Conservation (phyloP, 2,113 vertebrate species). For the Oryzias curvinotus region DNA sequence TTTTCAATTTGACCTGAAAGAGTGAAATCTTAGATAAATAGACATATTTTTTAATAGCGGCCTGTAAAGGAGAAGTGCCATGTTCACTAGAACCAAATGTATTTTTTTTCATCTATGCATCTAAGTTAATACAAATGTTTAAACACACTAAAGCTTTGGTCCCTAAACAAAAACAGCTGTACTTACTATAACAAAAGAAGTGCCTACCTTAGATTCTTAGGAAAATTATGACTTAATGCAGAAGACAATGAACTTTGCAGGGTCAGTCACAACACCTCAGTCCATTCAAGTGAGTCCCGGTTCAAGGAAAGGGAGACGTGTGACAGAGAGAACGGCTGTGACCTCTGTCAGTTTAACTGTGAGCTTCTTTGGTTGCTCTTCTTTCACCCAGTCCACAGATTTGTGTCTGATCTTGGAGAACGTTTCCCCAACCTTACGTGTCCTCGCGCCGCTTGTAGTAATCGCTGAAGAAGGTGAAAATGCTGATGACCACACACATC, state of each 20-base stretch:
- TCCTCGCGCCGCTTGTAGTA: slow-evolving; percentile 64
- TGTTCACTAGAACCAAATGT: slow-evolving; percentile 28
- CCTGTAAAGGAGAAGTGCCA: slow-evolving; percentile 33
- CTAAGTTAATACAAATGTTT: slow-evolving; percentile 40
- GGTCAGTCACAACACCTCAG: slow-evolving; percentile 33
- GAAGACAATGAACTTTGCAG: slow-evolving; percentile 23
- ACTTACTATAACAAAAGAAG: slow-evolving; percentile 27
- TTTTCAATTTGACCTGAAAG: slow-evolving; percentile 63
- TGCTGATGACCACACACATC: slow-evolving; percentile 71
- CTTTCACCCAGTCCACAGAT: slow-evolving; percentile 58
- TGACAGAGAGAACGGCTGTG: slow-evolving; percentile 5
- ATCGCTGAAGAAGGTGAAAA: slow-evolving; percentile 73
- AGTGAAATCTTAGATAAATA: slow-evolving; percentile 42
- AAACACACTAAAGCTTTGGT: slow-evolving; percentile 59
- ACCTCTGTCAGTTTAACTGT: slow-evolving; percentile 18
- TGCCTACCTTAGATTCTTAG: slow-evolving; percentile 22
- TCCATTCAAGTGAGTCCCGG: slow-evolving; percentile 55
- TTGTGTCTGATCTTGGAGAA: slow-evolving; percentile 36
- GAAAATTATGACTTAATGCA: slow-evolving; percentile 28
- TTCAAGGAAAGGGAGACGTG: slow-evolving; percentile 36
- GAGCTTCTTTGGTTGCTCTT: slow-evolving; percentile 52
- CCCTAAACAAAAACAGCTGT: slow-evolving; percentile 54
- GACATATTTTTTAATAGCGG: slow-evolving; percentile 28
- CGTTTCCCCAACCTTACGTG: slow-evolving; percentile 53
- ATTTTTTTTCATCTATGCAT: slow-evolving; percentile 23